Evolutionary conservation across 2,113 vertebrate species (phyloP).

Genomic region (Peromyscus leucopus): DNA sequence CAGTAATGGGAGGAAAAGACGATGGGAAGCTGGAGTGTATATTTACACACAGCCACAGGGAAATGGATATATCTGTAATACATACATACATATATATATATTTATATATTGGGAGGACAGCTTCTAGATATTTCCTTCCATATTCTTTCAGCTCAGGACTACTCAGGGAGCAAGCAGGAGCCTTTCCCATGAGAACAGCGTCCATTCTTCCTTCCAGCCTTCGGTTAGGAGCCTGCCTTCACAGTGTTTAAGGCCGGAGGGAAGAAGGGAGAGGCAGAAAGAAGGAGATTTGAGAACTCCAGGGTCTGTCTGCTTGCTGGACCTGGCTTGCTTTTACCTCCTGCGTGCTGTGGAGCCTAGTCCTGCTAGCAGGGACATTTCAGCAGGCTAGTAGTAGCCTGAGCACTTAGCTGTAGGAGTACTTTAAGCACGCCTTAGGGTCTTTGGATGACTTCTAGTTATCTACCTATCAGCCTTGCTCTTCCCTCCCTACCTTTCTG

Average conservation of each 20-base stretch:
- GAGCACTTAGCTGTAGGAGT: not conserved
- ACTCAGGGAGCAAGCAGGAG: slow-evolving; percentile 28
- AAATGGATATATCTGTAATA: slow-evolving; percentile 55
- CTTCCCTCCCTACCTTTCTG: not conserved
- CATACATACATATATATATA: not conserved
- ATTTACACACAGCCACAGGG: slow-evolving; percentile 65
- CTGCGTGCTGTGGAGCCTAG: not conserved
- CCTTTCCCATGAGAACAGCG: slow-evolving; percentile 1
- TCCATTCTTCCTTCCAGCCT: not conserved
- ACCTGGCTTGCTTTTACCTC: not conserved
- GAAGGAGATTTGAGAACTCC: not conserved
- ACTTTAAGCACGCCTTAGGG: slow-evolving; percentile 30
- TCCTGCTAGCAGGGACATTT: not conserved
- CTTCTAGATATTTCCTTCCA: slow-evolving; percentile 57
- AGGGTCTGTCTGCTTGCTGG: not conserved
- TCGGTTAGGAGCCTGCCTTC: not conserved
- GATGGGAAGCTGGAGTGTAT: slow-evolving; percentile 52
- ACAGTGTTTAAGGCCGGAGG: not conserved
- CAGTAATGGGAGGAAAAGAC: slow-evolving; percentile 50
- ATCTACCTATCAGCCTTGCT: not conserved
- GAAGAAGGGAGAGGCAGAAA: not conserved
- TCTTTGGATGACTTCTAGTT: not conserved
- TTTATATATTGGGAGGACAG: slow-evolving; percentile 54
- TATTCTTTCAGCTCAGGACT: slow-evolving; percentile 35
- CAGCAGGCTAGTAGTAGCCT: not conserved